A percentile compares a stretch with the other conserved stretches of the same genome.
Conservation (phyloP, 2,797 vertebrate genomes). For the Darevskia nairensis region DNA sequence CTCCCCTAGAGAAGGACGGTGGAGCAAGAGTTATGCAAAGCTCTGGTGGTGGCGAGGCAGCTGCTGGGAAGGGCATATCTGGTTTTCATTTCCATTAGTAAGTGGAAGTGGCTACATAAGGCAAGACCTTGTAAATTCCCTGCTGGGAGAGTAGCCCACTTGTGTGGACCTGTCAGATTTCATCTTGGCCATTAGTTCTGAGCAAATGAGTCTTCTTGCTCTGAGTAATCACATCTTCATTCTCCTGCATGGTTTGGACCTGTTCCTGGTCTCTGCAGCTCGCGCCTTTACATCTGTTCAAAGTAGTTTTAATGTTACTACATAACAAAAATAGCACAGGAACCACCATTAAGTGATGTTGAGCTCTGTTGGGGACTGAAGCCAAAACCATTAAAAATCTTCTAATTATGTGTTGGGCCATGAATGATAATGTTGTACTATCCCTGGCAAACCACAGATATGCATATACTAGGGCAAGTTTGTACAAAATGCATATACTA, state of each 20-base stretch:
- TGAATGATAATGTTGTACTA: not conserved
- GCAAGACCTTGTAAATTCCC: slow-evolving; percentile 70
- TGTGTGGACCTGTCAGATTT: slow-evolving; percentile 74
- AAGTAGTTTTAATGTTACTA: not conserved
- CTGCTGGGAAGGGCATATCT: slow-evolving; percentile 68
- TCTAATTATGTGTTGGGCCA: not conserved
- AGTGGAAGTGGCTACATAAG: slow-evolving; percentile 74
- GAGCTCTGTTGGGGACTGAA: slow-evolving; percentile 26
- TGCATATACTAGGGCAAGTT: not conserved
- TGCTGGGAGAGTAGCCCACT: slow-evolving; percentile 59
- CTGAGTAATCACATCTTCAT: slow-evolving; percentile 9
- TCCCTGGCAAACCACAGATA: not conserved
- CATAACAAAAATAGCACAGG: not conserved
- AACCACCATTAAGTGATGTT: slow-evolving; percentile 38
- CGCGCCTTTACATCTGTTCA: not conserved
- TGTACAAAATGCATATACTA: no score
- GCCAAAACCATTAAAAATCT: slow-evolving; percentile 42
- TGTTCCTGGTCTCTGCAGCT: not conserved
- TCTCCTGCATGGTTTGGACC: not conserved
- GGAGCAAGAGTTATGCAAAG: slow-evolving; percentile 67
- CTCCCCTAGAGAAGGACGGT: slow-evolving; percentile 67
- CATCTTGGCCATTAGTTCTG: slow-evolving; percentile 56
- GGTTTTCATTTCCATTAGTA: slow-evolving; percentile 76
- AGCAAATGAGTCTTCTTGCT: not conserved
- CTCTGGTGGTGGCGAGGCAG: slow-evolving; percentile 41